phyloP scores from a whole-genome alignment of 1,140 invertebrate genomes.

The Brachionus asplanchnoidis region DNA sequence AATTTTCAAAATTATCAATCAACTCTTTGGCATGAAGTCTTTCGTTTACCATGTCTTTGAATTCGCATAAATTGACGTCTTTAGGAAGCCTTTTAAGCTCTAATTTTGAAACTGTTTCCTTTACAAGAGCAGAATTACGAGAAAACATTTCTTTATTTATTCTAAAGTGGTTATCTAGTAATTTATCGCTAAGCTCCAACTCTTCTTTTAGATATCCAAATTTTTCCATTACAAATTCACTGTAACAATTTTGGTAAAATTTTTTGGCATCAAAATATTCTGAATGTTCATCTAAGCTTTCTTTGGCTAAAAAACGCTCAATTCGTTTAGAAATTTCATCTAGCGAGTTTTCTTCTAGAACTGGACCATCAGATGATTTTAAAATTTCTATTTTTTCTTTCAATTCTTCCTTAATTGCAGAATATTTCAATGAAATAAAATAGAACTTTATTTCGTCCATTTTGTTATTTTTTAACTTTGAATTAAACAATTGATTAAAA shows the following conservation, averaged over 20 bases:
- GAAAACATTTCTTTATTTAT: background rate
- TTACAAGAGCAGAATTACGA: background rate
- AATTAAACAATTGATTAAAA: background rate
- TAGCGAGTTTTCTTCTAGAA: background rate
- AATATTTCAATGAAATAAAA: background rate
- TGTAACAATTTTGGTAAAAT: background rate
- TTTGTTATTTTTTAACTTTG: background rate
- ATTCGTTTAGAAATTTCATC: background rate
- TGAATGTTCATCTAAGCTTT: background rate
- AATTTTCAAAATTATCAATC: background rate
- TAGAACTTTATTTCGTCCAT: slow-evolving; percentile 2
- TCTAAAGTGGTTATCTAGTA: background rate
- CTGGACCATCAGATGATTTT: background rate
- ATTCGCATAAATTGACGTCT: background rate
- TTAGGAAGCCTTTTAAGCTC: background rate
- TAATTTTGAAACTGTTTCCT: background rate
- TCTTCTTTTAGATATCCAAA: background rate
- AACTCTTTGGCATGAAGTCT: background rate
- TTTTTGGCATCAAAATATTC: background rate
- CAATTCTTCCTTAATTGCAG: background rate
- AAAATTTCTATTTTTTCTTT: background rate
- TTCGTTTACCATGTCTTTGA: background rate
- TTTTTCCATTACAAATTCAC: background rate
- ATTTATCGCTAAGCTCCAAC: background rate
- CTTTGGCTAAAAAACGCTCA: background rate